A percentile compares a stretch with the other conserved stretches of the same genome.
These are phyloP conservation scores for Mechanitis mazaeus DNA, from an alignment of 2,888 invertebrate genomes.

Conservation along the genomic window DNA sequence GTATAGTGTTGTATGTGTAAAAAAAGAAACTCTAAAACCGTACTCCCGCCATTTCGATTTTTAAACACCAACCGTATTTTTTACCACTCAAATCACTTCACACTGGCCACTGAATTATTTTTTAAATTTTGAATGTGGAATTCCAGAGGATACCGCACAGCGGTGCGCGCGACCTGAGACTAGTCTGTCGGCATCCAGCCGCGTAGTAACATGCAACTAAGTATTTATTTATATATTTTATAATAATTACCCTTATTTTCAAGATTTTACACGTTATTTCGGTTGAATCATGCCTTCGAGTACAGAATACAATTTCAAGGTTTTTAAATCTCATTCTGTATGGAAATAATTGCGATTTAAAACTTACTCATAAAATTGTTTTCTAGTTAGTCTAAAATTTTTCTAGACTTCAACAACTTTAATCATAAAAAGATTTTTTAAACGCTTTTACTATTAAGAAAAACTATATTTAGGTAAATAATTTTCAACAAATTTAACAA, in stretches of 20 bases:
- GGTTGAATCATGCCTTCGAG: slow-evolving; percentile 33
- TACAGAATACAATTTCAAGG: slow-evolving; percentile 16
- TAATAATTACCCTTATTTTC: slow-evolving; percentile 59
- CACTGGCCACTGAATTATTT: slow-evolving; percentile 47
- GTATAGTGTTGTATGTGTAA: slow-evolving; percentile 34
- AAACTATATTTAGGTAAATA: too few relatives aligned
- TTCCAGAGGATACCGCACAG: slow-evolving; percentile 56
- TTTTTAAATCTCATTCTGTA: slow-evolving; percentile 18
- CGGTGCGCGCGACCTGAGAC: slow-evolving; percentile 51
- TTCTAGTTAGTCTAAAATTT: too few relatives aligned
- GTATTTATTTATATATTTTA: slow-evolving; percentile 60
- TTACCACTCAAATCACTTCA: slow-evolving; percentile 58
- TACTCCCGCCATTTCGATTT: slow-evolving; percentile 58
- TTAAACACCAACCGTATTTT: slow-evolving; percentile 62
- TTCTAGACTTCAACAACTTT: too few relatives aligned
- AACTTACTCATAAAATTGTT: not conserved
- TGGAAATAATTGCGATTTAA: slow-evolving; percentile 20
- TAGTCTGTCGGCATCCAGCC: slow-evolving; percentile 39
- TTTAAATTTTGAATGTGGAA: slow-evolving; percentile 40
- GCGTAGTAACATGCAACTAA: slow-evolving; percentile 41
- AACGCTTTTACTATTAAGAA: too few relatives aligned
- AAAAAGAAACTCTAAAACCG: slow-evolving; percentile 46
- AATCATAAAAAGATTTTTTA: too few relatives aligned
- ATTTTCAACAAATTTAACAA: too few relatives aligned
- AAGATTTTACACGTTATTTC: slow-evolving; percentile 48